Conservation (phyloP, 2,797 vertebrate species). For the Natrix natrix region DNA sequence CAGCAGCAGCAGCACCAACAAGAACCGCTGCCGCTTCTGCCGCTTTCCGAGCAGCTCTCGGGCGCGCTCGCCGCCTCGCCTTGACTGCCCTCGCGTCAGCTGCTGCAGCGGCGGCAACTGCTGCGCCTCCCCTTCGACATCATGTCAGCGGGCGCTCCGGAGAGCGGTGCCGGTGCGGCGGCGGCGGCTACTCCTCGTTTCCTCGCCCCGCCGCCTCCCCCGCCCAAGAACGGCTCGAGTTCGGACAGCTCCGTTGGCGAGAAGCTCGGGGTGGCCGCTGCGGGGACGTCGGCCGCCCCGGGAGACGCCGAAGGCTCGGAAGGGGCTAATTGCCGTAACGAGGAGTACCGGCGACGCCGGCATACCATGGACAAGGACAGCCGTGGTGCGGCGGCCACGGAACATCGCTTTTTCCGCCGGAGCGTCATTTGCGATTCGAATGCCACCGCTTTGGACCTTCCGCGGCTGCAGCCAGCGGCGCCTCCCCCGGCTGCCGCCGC, state of each 20-base stretch:
- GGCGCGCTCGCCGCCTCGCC: slow-evolving; percentile 45
- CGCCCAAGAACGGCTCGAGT: slow-evolving; percentile 90
- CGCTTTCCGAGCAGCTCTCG: not conserved
- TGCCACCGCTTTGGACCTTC: slow-evolving; percentile 91
- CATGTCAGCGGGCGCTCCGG: slow-evolving; percentile 70
- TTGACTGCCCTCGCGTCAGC: slow-evolving; percentile 40
- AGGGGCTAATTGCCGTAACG: slow-evolving; percentile 59
- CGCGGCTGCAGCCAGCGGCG: slow-evolving; percentile 81
- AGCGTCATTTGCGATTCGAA: slow-evolving; percentile 99
- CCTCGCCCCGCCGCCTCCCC: slow-evolving; percentile 80
- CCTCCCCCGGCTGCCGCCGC: slow-evolving; percentile 69
- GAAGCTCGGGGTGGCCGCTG: slow-evolving; percentile 65
- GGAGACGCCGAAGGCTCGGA: slow-evolving; percentile 30
- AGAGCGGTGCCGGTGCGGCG: slow-evolving; percentile 50
- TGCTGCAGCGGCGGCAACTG: not conserved
- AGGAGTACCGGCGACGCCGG: slow-evolving; percentile 87
- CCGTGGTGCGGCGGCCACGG: slow-evolving; percentile 79
- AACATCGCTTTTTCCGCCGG: slow-evolving; percentile 96
- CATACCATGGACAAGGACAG: slow-evolving; percentile 98
- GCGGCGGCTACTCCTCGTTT: slow-evolving; percentile 55
- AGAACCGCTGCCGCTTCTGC: slow-evolving; percentile 38
- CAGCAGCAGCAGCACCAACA: not conserved
- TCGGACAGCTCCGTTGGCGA: slow-evolving; percentile 86
- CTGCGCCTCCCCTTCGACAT: slow-evolving; percentile 10
- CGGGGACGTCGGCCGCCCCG: slow-evolving; percentile 33